These are phyloP conservation scores for Hyperoplus immaculatus DNA, from an alignment of 2,797 vertebrate genomes.

Conservation along the genomic window DNA sequence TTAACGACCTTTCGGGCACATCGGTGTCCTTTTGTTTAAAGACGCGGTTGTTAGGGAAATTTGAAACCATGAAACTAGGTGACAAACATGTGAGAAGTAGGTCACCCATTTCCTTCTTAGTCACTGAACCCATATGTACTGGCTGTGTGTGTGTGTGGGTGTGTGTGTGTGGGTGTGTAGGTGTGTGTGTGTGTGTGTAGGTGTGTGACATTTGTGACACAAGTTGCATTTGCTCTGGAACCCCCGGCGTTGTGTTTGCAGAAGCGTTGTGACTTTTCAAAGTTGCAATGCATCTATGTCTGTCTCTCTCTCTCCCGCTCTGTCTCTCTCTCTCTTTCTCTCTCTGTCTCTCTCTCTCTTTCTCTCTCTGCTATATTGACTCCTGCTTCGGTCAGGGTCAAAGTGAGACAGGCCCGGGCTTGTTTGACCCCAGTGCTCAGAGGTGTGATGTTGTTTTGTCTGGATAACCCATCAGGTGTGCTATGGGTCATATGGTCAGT, in stretches of 20 bases:
- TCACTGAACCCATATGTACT: slow-evolving; percentile 41
- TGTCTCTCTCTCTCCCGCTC: too few species aligned
- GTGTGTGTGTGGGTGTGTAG: too few species aligned
- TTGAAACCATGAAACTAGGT: slow-evolving; percentile 26
- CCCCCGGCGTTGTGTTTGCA: slow-evolving; percentile 44
- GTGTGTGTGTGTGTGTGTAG: too few species aligned
- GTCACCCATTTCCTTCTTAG: slow-evolving; percentile 56
- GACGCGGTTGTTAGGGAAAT: slow-evolving; percentile 13
- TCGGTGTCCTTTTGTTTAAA: not conserved
- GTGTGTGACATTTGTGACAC: not conserved
- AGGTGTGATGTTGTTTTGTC: slow-evolving; percentile 65
- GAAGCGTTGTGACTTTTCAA: slow-evolving; percentile 12
- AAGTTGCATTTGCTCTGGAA: not conserved
- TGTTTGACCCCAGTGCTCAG: slow-evolving; percentile 62
- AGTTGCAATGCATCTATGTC: not conserved
- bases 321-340: too few species aligned
- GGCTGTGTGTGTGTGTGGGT: too few species aligned
- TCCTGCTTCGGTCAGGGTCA: slow-evolving; percentile 34
- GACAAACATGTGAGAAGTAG: slow-evolving; percentile 60
- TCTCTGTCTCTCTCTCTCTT: too few species aligned
- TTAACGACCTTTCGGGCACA: not conserved
- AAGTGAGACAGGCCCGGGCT: slow-evolving; percentile 59
- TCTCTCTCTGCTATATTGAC: slow-evolving; percentile 12
- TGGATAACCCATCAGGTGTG: slow-evolving; percentile 47
- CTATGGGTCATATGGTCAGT: slow-evolving; percentile 57